Conservation (phyloP, 2,113 vertebrate genomes). For the Glaucidium brasilianum region DNA sequence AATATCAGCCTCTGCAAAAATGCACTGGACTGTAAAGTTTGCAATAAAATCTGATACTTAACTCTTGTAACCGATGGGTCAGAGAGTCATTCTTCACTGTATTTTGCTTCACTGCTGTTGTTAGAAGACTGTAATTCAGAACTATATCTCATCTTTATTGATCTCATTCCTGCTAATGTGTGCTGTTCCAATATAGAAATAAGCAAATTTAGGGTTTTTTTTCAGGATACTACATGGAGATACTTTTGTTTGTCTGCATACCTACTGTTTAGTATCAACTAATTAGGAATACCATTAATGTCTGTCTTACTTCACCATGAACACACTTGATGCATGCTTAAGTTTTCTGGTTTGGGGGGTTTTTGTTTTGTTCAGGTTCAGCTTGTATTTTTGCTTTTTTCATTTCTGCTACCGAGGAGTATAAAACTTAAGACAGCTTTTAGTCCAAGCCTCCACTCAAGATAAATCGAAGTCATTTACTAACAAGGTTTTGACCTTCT, state of each 20-base stretch:
- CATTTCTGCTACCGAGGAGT: not conserved
- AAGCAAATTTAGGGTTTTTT: not conserved
- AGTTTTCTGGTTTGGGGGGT: not conserved
- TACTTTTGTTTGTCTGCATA: not conserved
- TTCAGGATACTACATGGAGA: not conserved
- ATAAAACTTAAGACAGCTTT: not conserved
- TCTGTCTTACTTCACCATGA: not conserved
- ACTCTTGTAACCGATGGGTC: not conserved
- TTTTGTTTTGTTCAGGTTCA: not conserved
- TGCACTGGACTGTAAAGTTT: not conserved
- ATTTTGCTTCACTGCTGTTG: not conserved
- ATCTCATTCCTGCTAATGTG: not conserved
- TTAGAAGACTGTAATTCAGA: not conserved
- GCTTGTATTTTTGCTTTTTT: no score
- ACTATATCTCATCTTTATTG: not conserved
- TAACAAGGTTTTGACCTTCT: not conserved
- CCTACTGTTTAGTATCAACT: not conserved
- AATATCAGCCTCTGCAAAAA: not conserved
- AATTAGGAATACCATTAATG: not conserved
- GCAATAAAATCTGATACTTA: not conserved
- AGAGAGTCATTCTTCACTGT: not conserved
- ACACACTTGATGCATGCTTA: not conserved
- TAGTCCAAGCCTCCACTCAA: not conserved
- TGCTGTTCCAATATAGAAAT: not conserved
- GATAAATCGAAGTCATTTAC: not conserved